Evolutionary conservation across 2,888 invertebrate species (phyloP).

Genomic region (Meta bourneti): DNA sequence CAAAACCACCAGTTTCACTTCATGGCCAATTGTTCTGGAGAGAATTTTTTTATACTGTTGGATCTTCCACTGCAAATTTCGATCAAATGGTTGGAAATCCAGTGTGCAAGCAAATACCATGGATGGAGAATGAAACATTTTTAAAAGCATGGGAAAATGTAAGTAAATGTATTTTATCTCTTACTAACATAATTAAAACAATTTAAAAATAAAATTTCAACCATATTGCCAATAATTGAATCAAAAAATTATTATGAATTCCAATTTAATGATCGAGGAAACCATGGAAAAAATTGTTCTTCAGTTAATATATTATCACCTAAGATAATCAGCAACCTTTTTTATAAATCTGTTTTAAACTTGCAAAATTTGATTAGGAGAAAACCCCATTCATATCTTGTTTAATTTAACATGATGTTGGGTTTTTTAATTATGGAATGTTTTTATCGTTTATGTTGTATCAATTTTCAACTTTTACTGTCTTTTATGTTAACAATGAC

Average conservation of each 20-base stretch:
- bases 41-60: slow-evolving; percentile 94
- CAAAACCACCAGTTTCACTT: slow-evolving; percentile 89
- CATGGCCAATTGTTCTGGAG: slow-evolving; percentile 93
- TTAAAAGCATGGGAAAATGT: slow-evolving; percentile 93
- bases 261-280: too few relatives aligned
- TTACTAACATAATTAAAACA: background rate
- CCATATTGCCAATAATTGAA: background rate
- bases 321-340: background rate
- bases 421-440: too few relatives aligned
- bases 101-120: slow-evolving; percentile 94
- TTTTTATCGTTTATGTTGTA: too few relatives aligned
- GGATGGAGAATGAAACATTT: slow-evolving; percentile 91
- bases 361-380: background rate
- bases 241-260: too few relatives aligned
- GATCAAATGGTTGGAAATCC: slow-evolving; percentile 93
- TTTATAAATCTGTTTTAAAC: background rate
- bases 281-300: too few relatives aligned
- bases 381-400: background rate
- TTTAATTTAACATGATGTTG: too few relatives aligned
- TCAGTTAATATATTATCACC: background rate
- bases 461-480: too few relatives aligned
- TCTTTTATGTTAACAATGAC: too few relatives aligned
- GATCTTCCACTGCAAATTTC: slow-evolving; percentile 92
- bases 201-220: background rate
- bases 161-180: slow-evolving; percentile 80